These are phyloP conservation scores for Rhyacichthys aspro DNA, from an alignment of 2,797 vertebrate species.

Conservation along the genomic window DNA sequence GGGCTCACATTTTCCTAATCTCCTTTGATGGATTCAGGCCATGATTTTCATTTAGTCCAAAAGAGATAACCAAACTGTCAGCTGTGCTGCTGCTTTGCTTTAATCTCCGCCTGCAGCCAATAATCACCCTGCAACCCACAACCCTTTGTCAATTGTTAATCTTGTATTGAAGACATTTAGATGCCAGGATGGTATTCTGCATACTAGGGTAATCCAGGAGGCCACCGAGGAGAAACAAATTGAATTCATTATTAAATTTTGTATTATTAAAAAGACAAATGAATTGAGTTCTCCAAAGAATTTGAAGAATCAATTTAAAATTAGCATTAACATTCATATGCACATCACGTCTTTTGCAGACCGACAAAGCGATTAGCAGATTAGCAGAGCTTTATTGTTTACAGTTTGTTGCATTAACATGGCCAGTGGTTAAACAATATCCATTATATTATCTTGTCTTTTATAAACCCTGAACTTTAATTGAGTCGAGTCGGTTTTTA, in stretches of 20 bases:
- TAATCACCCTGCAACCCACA: slow-evolving; percentile 85
- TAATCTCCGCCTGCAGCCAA: slow-evolving; percentile 92
- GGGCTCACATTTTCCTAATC: slow-evolving; percentile 93
- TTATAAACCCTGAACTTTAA: too few species aligned
- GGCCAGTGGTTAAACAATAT: not conserved
- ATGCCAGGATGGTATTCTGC: slow-evolving; percentile 83
- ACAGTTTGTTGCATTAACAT: slow-evolving; percentile 8
- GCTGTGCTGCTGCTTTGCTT: slow-evolving; percentile 87
- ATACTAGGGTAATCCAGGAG: slow-evolving; percentile 82
- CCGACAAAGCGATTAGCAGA: slow-evolving; percentile 25
- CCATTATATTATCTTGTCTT: not conserved
- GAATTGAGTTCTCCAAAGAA: slow-evolving; percentile 85
- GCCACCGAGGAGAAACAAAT: slow-evolving; percentile 79
- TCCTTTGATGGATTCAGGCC: slow-evolving; percentile 93
- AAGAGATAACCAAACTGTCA: slow-evolving; percentile 94
- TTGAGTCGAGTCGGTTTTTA: too few species aligned
- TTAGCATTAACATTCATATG: slow-evolving; percentile 47
- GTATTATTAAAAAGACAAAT: slow-evolving; percentile 88
- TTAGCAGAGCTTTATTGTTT: slow-evolving; percentile 30
- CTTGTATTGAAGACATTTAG: slow-evolving; percentile 84
- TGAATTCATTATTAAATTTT: slow-evolving; percentile 88
- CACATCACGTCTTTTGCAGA: slow-evolving; percentile 41
- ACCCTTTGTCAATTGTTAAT: slow-evolving; percentile 86
- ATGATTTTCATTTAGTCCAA: slow-evolving; percentile 95
- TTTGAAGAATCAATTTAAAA: slow-evolving; percentile 74